These are phyloP conservation scores for Halichondria panicea DNA, from an alignment of 37 sponge, comb jelly and placozoan species.

Conservation along the genomic window DNA sequence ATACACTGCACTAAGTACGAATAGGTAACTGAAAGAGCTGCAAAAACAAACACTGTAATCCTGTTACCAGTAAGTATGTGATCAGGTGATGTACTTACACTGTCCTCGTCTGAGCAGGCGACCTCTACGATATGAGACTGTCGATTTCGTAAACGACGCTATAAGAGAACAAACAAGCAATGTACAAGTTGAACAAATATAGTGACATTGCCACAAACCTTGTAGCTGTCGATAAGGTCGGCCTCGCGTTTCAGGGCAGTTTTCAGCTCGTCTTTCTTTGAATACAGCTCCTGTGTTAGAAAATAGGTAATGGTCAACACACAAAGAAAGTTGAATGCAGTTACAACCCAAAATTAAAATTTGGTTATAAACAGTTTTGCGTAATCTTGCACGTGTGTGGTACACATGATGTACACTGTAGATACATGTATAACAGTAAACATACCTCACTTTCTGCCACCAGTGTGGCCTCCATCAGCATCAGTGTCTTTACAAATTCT, in stretches of 20 bases:
- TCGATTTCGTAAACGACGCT: too few relatives aligned
- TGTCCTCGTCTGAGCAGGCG: too few relatives aligned
- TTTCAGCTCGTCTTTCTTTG: slow-evolving; percentile 46
- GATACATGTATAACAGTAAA: neutral
- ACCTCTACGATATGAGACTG: too few relatives aligned
- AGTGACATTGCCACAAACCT: slow-evolving; percentile 23
- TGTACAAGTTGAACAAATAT: neutral
- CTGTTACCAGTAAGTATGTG: too few relatives aligned
- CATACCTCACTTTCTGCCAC: slow-evolving; percentile 67
- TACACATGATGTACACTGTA: too few relatives aligned
- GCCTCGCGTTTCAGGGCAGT: slow-evolving; percentile 50
- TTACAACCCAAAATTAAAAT: neutral
- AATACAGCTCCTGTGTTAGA: slow-evolving; percentile 31
- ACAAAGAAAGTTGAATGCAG: neutral
- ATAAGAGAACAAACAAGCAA: too few relatives aligned
- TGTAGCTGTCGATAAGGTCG: slow-evolving; percentile 63
- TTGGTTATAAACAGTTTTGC: too few relatives aligned
- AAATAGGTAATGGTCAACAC: neutral
- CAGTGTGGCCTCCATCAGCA: slow-evolving; percentile 60
- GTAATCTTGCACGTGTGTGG: too few relatives aligned
- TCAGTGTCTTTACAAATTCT: slow-evolving; percentile 69
- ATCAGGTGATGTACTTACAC: too few relatives aligned
- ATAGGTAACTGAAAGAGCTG: too few relatives aligned
- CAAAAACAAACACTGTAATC: too few relatives aligned
- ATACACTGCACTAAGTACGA: too few relatives aligned